phyloP scores from a whole-genome alignment of 2,797 vertebrate genomes.

The Dryobates pubescens region DNA sequence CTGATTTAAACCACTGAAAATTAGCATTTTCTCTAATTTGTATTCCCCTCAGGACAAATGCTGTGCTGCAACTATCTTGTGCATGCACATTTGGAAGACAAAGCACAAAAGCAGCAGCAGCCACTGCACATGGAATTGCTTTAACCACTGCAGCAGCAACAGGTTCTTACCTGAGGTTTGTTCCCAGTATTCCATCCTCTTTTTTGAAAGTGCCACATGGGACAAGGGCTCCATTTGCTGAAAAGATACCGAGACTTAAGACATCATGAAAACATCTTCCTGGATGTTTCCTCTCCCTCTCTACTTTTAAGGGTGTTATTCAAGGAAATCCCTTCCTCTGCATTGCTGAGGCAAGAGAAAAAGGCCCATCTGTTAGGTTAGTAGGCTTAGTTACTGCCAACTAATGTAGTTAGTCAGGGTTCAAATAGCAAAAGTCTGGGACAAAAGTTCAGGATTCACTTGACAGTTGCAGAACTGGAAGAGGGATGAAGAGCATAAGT shows the following conservation, averaged over 20 bases:
- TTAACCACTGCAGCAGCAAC: neutral
- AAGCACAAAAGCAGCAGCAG: neutral
- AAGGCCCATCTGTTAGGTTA: neutral
- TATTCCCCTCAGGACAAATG: neutral
- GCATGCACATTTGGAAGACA: fast-evolving
- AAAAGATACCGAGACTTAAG: neutral
- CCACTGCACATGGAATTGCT: neutral
- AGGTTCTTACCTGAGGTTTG: neutral
- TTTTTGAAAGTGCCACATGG: fast-evolving
- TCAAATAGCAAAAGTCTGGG: neutral
- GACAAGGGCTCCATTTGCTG: neutral
- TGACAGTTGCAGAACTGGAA: neutral
- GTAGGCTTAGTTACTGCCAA: neutral
- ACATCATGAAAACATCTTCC: neutral
- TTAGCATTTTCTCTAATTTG: neutral
- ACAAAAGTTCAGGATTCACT: neutral
- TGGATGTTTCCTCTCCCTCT: neutral
- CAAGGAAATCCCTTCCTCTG: neutral
- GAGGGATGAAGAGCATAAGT: neutral
- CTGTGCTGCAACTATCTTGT: neutral
- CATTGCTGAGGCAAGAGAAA: neutral
- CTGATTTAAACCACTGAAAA: neutral
- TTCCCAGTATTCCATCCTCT: neutral
- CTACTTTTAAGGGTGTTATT: fast-evolving
- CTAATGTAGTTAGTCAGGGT: neutral